phyloP scores from a whole-genome alignment of 2,888 invertebrate genomes.

The Limnephilus lunatus region DNA sequence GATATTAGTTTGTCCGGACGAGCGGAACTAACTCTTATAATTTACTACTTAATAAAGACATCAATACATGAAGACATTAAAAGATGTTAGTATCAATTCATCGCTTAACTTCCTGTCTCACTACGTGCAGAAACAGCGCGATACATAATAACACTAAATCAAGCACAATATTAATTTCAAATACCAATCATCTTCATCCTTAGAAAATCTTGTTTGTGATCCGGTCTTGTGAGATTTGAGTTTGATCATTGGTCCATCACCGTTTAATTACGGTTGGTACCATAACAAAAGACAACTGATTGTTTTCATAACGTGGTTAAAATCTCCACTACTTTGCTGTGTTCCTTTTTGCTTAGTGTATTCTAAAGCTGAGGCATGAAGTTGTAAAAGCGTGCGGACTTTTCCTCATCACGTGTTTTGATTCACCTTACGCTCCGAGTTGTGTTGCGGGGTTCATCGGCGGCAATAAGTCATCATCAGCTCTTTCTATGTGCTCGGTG shows the following conservation, averaged over 20 bases:
- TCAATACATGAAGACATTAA: slow-evolving; percentile 14
- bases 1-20: neutral
- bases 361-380: neutral
- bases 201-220: slow-evolving; percentile 31
- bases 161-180: slow-evolving; percentile 8
- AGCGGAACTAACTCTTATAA: slow-evolving; percentile 26
- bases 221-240: neutral
- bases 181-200: neutral
- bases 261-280: neutral
- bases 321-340: neutral
- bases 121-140: slow-evolving; percentile 21
- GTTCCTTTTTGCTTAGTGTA: neutral
- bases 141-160: slow-evolving; percentile 23
- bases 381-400: neutral
- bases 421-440: slow-evolving; percentile 20
- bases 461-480: slow-evolving; percentile 26
- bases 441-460: slow-evolving; percentile 6
- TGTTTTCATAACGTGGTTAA: neutral
- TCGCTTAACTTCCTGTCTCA: neutral
- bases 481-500: neutral
- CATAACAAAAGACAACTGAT: neutral
- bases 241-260: slow-evolving; percentile 3
- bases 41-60: slow-evolving; percentile 17
- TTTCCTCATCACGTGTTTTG: slow-evolving; percentile 10
- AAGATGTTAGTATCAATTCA: slow-evolving; percentile 6